Evolutionary conservation across 2,888 invertebrate genomes (phyloP).

Genomic region (Drosophila fulvimacula): DNA sequence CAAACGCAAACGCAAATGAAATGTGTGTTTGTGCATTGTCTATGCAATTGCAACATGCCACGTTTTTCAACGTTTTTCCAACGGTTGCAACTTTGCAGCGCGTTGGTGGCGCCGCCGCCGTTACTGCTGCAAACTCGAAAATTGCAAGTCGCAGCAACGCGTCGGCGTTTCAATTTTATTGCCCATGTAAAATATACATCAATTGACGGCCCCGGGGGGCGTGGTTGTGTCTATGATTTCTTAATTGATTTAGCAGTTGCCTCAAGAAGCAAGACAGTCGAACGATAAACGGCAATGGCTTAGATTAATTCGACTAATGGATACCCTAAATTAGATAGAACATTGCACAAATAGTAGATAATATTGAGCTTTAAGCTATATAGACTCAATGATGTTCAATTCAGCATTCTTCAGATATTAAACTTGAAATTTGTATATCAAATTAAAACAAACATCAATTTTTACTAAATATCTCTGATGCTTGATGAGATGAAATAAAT

Average conservation of each 20-base stretch:
- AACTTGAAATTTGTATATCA: no score
- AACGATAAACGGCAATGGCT: constrained; percentile 10
- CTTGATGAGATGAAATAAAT: no score
- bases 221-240: constrained; percentile 70
- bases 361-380: no score
- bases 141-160: constrained; percentile 56
- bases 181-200: constrained; percentile 40
- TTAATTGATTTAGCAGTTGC: constrained; percentile 70
- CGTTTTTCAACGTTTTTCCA: constrained; percentile 6
- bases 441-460: no score
- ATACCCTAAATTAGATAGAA: no score
- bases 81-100: constrained; percentile 42
- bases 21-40: constrained; percentile 47
- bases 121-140: constrained; percentile 70
- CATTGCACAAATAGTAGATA: no score
- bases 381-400: no score
- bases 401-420: no score
- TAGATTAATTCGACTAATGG: neutral
- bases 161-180: constrained; percentile 39
- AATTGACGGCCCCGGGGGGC: constrained; percentile 49
- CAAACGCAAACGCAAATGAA: constrained; percentile 51
- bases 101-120: constrained; percentile 69
- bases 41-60: constrained; percentile 48
- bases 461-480: no score
- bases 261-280: constrained; percentile 24